Base-by-base conservation (phyloP, 1,140 invertebrate genomes). In the Diachasmimorpha longicaudata region DNA sequence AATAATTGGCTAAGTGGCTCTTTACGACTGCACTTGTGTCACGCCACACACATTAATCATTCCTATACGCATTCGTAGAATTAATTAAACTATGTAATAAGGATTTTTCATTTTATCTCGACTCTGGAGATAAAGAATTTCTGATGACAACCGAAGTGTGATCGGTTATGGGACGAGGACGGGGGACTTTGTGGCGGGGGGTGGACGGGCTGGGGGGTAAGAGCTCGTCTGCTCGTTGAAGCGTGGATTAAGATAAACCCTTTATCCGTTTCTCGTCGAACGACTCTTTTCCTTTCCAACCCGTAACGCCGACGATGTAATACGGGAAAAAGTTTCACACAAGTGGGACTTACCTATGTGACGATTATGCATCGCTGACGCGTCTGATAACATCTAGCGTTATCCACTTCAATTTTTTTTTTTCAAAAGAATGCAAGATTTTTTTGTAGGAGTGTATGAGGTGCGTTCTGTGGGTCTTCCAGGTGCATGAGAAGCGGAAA, bases 191-290 rank as follows among this genome's bases (percentile, higher is more conserved):
- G n/a, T n/a, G n/a, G n/a, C n/a, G n/a, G n/a, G n/a, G n/a, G n/a
- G n/a, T n/a, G n/a, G n/a, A n/a, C n/a, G n/a, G 72, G 74, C 39
- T 42, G 79, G 79, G 69, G 78, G 81, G 80, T 79, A 81, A 80
- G 73, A 85, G 82, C 85, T 88, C 85, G 84, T 86, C 84, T 86
- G 85, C 83, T 88, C 85, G 83, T 78, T 82, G 82, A 86, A 87
- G 81, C 87, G 85, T 86, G 85, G 85, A 86, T 88, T 88, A 87
- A 88, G 87, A 88, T 88, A 88, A 88, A 88, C 85, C 87, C 85
- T 87, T 88, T 85, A 86, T 88, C 83, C 84, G 79, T 87, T 88
- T 88, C 85, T 88, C 86, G 83, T 82, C 78, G 78, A 84, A 83
- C 81, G 82, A 85, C 83, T 86, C 81, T 80, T 84, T 79, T 81